Conservation (phyloP, 2,888 invertebrate species). For the Hipparchia semele region DNA sequence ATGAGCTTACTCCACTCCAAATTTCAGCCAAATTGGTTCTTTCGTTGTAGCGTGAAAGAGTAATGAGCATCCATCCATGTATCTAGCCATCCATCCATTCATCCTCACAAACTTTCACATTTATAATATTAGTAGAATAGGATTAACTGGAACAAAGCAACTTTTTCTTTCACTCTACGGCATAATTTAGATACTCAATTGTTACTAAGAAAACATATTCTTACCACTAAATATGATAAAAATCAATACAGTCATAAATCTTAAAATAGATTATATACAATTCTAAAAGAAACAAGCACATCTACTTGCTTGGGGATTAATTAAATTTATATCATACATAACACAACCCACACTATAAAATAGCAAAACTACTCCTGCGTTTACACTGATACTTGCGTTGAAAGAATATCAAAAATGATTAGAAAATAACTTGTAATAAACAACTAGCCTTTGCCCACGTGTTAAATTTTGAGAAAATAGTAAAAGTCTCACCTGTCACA, state of each 20-base stretch:
- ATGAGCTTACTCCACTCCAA: no score
- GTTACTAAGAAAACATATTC: conserved; percentile 38
- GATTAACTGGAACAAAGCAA: not conserved
- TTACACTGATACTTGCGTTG: conserved; percentile 50
- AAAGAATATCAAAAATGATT: not conserved
- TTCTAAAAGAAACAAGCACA: conserved; percentile 71
- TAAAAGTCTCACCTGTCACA: not conserved
- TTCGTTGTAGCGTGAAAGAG: no score
- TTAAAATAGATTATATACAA: conserved; percentile 77
- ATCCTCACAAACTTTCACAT: no score
- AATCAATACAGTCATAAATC: conserved; percentile 51
- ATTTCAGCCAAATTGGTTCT: no score
- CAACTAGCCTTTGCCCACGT: not conserved
- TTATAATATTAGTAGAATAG: no score
- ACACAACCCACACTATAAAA: conserved; percentile 82
- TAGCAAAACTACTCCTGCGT: conserved; percentile 60
- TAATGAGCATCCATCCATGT: no score
- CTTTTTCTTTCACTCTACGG: conserved; percentile 4
- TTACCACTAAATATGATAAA: conserved; percentile 40
- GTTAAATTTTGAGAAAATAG: no score
- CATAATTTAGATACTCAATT: conserved; percentile 27
- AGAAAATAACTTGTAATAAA: not conserved
- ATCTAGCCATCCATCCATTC: no score
- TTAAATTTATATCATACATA: conserved; percentile 74
- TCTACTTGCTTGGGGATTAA: conserved; percentile 72